Evolutionary conservation across 2,797 vertebrate species (phyloP), one percentile per base, ranked within the genome.

Genomic region (Eospalax fontanierii): DNA sequence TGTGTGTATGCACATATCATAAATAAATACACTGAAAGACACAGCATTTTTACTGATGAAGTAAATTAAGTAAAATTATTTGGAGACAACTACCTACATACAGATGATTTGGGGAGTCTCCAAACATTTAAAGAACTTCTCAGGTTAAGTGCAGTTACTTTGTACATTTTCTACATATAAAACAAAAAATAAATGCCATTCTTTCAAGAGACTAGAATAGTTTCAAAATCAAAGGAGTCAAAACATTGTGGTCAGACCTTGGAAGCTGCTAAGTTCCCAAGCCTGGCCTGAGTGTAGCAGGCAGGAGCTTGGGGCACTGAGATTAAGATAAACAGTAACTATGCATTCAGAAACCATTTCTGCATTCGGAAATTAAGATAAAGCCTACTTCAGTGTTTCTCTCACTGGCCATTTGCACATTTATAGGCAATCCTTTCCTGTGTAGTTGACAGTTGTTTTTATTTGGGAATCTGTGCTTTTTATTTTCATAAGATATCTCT

Each of bases 101-200:
- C 4, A 14, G 19, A 73, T 79, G 38, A 91, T 59, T 11, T 71
- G 22, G 30, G n/a, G 5, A 35, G 1, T 73, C 87, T 94, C 91
- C 73, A 84, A 95, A 94, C 75, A 90, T 35, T 80, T 35, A 16
- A 4, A 75, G 80, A 68, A 35, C 19, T 71, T 90, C 71, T 93
- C 82, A 82, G 90, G 63, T 63, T 71, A 66, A 96, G 87, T 71
- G 19, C 30, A 86, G 76, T 68, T 61, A 50, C 30, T 95, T 61
- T 92, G 38, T 83, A 80, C 22, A 80, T n/a, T 95, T 88, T 68
- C 19, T 86, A 35, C 65, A 88, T 93, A 30, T 61, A 94, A 93
- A 81, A 84, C 80, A 54, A 22, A 87, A 94, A 2, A 26, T 66
- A 79, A 38, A 73, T 79, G 54, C 68, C 73, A 40, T 66, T 43